Evolutionary conservation across 2,113 vertebrate genomes (phyloP), one percentile per base, ranked within the genome.

Genomic region (Lampris megalopsis): DNA sequence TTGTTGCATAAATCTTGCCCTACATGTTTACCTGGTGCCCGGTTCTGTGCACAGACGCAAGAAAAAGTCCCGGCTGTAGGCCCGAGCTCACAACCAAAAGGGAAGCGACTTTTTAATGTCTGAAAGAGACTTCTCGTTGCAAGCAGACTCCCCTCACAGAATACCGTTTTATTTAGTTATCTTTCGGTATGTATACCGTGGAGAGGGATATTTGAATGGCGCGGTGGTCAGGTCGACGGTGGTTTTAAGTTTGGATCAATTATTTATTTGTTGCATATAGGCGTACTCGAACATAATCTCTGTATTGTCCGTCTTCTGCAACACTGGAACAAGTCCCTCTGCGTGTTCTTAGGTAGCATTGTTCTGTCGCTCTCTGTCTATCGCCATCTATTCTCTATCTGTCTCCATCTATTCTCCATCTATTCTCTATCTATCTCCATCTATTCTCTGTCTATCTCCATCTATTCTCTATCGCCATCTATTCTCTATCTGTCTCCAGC

Each of bases 241-340:
- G 73, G 40, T 49, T 66, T 71, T 56, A 76, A 65, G 41, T 73
- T 53, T 13, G 60, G 53, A 48, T 68, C 40, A 54, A 53, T 72
- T 83, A 91, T 92, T 93, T 91, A 91, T 89, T 88, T 83, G 79
- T 83, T 47, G 77, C 85, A 76, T 78, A 65, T 71, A 38, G 69
- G 9, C 41, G 13, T 72, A 61, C 63, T 24, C 40, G 56, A 68
- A 70, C 24, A 57, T 45, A 38, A 13, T 66, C 63, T 38, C 50
- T 60, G 45, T 68, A 78, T 79, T 80, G 50, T 73, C 63, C 63
- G 42, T 72, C 70, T 82, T 85, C 77, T 63, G 40, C 41, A 58
- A 79, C 84, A 86, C 90, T 91, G 88, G 80, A 88, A 65, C 49
- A 38, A 56, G 54, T 69, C 71, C 47, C 54, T 72, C 79, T 80